These are phyloP conservation scores for Corythoichthys intestinalis DNA, from an alignment of 2,113 vertebrate genomes.

Conservation along the genomic window DNA sequence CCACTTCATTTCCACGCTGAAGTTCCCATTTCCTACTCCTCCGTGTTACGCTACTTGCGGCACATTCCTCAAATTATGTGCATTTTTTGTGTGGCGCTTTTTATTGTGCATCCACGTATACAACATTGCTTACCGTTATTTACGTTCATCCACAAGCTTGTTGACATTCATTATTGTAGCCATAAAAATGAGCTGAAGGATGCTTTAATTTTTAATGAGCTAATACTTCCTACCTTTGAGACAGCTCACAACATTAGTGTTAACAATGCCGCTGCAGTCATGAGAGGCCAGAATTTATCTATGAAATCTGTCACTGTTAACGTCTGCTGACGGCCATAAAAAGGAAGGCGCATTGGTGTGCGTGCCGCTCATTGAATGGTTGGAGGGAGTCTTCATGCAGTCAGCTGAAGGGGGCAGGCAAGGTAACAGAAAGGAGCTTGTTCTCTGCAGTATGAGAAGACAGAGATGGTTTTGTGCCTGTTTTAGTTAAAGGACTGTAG, in stretches of 20 bases:
- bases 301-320: not conserved
- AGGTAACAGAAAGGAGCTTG: slow-evolving; percentile 47
- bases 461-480: slow-evolving; percentile 52
- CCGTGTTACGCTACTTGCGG: slow-evolving; percentile 33
- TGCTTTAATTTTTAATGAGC: slow-evolving; percentile 8
- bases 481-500: slow-evolving; percentile 24
- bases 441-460: slow-evolving; percentile 38
- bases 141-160: not conserved
- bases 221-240: not conserved
- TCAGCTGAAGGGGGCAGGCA: slow-evolving; percentile 14
- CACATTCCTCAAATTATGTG: slow-evolving; percentile 57
- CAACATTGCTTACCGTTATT: not conserved
- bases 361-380: slow-evolving; percentile 23
- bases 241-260: slow-evolving; percentile 26
- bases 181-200: not conserved
- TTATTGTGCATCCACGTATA: slow-evolving; percentile 17
- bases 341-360: not conserved
- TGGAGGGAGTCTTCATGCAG: slow-evolving; percentile 11
- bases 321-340: not conserved
- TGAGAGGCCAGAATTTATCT: slow-evolving; percentile 10
- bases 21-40: slow-evolving; percentile 60
- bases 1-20: slow-evolving; percentile 55
- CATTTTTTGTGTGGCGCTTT: slow-evolving; percentile 14
- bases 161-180: slow-evolving; percentile 1
- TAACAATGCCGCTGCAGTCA: slow-evolving; percentile 18